Evolutionary conservation across 2,888 invertebrate genomes (phyloP), one percentile per base, ranked within the genome.

Genomic region (Parnassius smintheus): DNA sequence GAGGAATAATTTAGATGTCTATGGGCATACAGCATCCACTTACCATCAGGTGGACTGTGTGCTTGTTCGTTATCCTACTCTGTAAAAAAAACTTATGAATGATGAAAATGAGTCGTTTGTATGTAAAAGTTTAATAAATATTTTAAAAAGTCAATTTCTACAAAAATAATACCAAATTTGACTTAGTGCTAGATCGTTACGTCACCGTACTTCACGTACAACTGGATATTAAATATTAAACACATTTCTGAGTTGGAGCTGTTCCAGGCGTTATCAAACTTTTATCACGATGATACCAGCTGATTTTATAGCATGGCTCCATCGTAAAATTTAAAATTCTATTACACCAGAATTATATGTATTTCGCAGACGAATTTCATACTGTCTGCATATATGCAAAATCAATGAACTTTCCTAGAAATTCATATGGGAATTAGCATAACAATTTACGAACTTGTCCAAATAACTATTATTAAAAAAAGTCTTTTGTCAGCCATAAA

Each of bases 291-390:
- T 10, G 13, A 49, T 46, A 48, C 44, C 22, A 18, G 41, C 8
- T 41, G 35, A 41, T 53, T 35, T 41, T 55, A 60, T 49, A 49
- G 48, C 25, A 60, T 11, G 25, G 50, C 22, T 13, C 49, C 22
- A 49, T 55, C 50, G 55, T 60, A 44, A 60, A 60, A 55, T 60
- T 60, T 60, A 55, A 55, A 60, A 60, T 60, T 60, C 55, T 49
- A 60, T 55, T 55, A 55, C 18, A 42, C 35, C 11, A 44, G 49
- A 13, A 55, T 55, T 60, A 35, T 55, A 55, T 41, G 41, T 45
- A 52, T 55, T 50, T 54, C 42, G 22, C 60, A 60, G 54, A 60
- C 60, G 22, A 50, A 55, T 44, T 54, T 42, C 50, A 50, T 22
- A 55, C 25, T 50, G n/a, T 13, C 49, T 13, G 18, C 49, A 49